Conservation (phyloP, 1,140 invertebrate genomes). For the Ladona fulva region DNA sequence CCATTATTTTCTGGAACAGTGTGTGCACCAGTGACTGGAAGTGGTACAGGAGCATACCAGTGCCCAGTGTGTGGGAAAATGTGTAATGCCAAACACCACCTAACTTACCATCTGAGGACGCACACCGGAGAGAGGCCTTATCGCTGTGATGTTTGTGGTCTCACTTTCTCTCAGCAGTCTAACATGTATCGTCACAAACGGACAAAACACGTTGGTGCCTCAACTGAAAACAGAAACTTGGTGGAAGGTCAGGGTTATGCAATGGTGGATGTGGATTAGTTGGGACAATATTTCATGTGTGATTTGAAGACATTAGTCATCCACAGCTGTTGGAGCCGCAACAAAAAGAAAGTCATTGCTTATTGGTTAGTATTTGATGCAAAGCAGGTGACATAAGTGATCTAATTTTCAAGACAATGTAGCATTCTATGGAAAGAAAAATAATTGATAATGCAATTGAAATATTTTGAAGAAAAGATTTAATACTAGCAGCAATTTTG, state of each 20-base stretch:
- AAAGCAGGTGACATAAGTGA: too few species aligned
- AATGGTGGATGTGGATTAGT: not conserved
- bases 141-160: not conserved
- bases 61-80: not conserved
- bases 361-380: too few species aligned
- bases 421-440: too few species aligned
- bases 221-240: not conserved
- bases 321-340: too few species aligned
- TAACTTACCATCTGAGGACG: not conserved
- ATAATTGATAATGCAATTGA: too few species aligned
- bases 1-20: not conserved
- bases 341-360: too few species aligned
- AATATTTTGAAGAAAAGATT: too few species aligned
- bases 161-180: not conserved
- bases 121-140: not conserved
- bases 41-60: not conserved
- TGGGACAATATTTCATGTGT: too few species aligned
- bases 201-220: not conserved
- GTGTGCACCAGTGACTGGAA: not conserved
- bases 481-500: too few species aligned
- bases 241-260: not conserved
- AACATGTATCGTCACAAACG: conserved; percentile 5
- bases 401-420: too few species aligned
- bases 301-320: too few species aligned
- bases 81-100: not conserved